Percentiles rank a stretch among this genome's conserved stretches.
Conservation (phyloP, 2,888 invertebrate genomes). For the Polydrusus tereticollis region DNA sequence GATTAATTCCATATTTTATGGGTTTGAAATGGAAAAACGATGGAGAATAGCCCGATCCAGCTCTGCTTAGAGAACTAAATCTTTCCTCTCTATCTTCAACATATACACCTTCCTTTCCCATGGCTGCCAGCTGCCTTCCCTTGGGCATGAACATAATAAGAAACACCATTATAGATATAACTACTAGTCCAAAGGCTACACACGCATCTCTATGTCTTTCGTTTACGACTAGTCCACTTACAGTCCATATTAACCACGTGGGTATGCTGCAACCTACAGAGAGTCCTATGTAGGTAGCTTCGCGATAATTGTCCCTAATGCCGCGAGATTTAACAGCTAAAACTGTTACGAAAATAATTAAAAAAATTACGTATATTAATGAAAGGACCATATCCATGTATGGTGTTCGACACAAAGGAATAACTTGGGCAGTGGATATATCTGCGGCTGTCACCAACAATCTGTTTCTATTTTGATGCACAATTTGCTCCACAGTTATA, state of each 20-base stretch:
- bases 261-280: constrained; percentile 89
- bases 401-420: constrained; percentile 75
- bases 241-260: constrained; percentile 87
- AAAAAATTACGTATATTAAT: constrained; percentile 85
- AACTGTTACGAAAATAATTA: constrained; percentile 87
- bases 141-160: constrained; percentile 95
- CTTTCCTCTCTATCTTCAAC: constrained; percentile 87
- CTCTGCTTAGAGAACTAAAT: constrained; percentile 82
- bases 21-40: constrained; percentile 95
- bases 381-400: constrained; percentile 82
- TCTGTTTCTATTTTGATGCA: constrained; percentile 63
- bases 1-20: constrained; percentile 75
- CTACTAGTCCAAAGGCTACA: constrained; percentile 89
- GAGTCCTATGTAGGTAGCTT: constrained; percentile 92
- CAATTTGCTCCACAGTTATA: constrained; percentile 62
- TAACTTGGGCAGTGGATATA: constrained; percentile 54
- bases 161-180: constrained; percentile 88
- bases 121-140: constrained; percentile 90
- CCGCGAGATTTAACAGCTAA: constrained; percentile 88
- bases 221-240: constrained; percentile 83
- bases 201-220: constrained; percentile 89
- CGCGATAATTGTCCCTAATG: constrained; percentile 93
- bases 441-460: constrained; percentile 65
- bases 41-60: constrained; percentile 88
- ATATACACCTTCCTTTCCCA: constrained; percentile 90